phyloP scores from a whole-genome alignment of 2,888 invertebrate genomes.

The Geotrupes spiniger region DNA sequence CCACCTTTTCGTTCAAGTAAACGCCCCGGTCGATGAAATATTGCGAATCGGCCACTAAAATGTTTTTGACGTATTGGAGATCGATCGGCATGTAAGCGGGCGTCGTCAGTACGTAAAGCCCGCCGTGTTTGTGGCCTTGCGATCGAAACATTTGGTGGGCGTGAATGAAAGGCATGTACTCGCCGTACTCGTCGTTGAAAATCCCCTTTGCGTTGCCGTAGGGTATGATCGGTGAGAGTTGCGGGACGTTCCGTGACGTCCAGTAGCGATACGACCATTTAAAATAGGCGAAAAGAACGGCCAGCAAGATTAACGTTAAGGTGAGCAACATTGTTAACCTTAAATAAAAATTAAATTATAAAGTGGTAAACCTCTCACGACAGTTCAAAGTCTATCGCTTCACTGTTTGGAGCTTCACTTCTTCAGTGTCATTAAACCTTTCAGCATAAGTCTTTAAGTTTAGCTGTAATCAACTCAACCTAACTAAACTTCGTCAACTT shows the following conservation, averaged over 20 bases:
- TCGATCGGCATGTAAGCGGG: constrained; percentile 31
- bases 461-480: too few species aligned
- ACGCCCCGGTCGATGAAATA: constrained; percentile 50
- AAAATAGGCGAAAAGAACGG: too few species aligned
- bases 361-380: too few species aligned
- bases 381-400: too few species aligned
- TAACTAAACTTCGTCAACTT: too few species aligned
- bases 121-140: constrained; percentile 17
- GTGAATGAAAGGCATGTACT: constrained; percentile 11
- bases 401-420: too few species aligned
- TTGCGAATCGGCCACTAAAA: constrained; percentile 48
- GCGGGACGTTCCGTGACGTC: constrained; percentile 6
- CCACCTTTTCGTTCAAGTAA: constrained; percentile 44
- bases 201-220: constrained; percentile 10
- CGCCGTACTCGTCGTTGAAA: constrained; percentile 5
- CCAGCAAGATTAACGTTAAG: too few species aligned
- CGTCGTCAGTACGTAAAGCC: constrained; percentile 16
- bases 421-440: too few species aligned
- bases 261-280: constrained; percentile 13
- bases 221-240: constrained; percentile 10
- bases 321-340: too few species aligned
- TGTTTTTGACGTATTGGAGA: constrained; percentile 46
- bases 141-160: constrained; percentile 13
- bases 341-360: too few species aligned
- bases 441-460: too few species aligned